Evolutionary conservation across 2,888 invertebrate genomes (phyloP), one percentile per base, ranked within the genome.

Genomic region (Hypena proboscidalis): DNA sequence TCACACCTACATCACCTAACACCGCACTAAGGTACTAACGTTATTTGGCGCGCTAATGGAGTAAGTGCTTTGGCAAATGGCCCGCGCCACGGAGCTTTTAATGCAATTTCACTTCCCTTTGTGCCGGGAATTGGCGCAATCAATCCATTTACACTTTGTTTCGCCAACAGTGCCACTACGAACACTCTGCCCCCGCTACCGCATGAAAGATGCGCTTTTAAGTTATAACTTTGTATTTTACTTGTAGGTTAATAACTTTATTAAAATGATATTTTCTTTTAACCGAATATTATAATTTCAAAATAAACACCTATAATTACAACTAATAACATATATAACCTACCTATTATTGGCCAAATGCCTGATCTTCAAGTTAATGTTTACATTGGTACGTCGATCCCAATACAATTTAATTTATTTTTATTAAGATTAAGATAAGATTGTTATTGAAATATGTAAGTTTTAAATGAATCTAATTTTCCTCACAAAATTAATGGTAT

Each of bases 141-240:
- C 91, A 90, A 88, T 91, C 89, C 91, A 91, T 91, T 91, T 91
- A 89, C 90, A 89, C 91, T 91, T 87, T 91, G 91, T 91, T 91
- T 90, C 91, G 84, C 83, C 83, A 88, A 85, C 86, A 85, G 77
- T 70, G 74, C 58, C 66, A 68, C 69, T 69, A 60, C 54, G 58
- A 58, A 43, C 53, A 58, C 41, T 60, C 54, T 61, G 34, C 42
- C 40, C 48, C 56, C 60, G 52, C 57, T 66, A 69, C 72, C 66
- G 67, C 74, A 73, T 62, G 52, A 48, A 68, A 68, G 69, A 67
- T 62, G 68, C 57, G 82, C 85, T 87, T 86, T n/a, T 86, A 83
- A 85, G 79, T 72, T 69, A 62, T 73, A 72, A 70, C 71, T 68
- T 80, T 80, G 82, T 79, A 72, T 66, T 73, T 57, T 64, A 61